phyloP scores from a whole-genome alignment of 2,113 vertebrate genomes.

The Hyperoodon ampullatus region DNA sequence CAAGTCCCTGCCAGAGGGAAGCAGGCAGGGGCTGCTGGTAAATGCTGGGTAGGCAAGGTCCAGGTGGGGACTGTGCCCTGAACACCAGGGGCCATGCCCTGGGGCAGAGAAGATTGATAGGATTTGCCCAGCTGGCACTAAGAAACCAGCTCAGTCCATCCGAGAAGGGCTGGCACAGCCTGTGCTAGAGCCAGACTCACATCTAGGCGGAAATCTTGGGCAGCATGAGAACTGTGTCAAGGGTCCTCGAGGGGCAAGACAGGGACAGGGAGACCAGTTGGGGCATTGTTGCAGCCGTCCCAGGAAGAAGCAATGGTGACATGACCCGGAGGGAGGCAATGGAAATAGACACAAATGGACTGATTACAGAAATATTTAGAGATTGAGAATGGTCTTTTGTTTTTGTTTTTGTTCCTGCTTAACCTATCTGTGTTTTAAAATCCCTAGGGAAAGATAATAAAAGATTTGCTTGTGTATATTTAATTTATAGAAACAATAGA shows the following conservation, averaged over 20 bases:
- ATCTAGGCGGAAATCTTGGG: fast-evolving
- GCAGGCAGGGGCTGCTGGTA: not conserved
- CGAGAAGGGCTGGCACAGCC: fast-evolving
- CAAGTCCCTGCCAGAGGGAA: not conserved
- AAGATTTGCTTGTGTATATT: not conserved
- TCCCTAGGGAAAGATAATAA: not conserved
- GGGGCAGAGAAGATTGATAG: not conserved
- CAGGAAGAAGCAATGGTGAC: not conserved
- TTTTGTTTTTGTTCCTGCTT: too few species aligned
- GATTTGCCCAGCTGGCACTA: not conserved
- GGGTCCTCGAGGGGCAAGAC: not conserved
- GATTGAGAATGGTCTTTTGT: too few species aligned
- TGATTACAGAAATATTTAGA: not conserved
- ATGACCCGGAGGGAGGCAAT: not conserved
- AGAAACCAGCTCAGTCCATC: not conserved
- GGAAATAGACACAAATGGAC: not conserved
- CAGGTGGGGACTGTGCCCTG: not conserved
- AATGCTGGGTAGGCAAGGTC: not conserved
- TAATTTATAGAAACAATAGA: not conserved
- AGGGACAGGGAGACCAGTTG: not conserved
- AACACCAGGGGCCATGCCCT: not conserved
- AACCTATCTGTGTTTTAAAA: not conserved
- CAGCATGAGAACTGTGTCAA: not conserved
- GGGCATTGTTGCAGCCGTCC: too few species aligned
- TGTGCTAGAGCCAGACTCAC: not conserved